A percentile compares a stretch with the other conserved stretches of the same genome.
Evolutionary conservation across 2,888 invertebrate species (phyloP).

Genomic region (Eurytoma californica): DNA sequence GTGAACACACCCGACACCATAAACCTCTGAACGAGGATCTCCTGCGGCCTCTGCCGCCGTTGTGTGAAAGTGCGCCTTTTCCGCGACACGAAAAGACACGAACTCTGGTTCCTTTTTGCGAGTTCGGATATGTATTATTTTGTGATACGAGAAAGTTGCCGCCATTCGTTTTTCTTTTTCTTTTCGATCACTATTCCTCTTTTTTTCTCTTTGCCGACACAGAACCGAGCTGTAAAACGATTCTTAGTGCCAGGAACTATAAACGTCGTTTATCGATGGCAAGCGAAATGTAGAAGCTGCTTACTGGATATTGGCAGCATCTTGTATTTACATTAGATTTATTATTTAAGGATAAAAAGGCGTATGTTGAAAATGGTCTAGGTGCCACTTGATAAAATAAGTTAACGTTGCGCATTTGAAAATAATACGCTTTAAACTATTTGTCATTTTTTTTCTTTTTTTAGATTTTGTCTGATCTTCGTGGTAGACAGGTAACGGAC

Average conservation of each 20-base stretch:
- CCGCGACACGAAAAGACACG: neutral
- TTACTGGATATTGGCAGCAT: conserved; percentile 20
- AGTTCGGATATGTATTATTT: conserved; percentile 47
- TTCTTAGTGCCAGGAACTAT: conserved; percentile 14
- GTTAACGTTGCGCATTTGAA: neutral
- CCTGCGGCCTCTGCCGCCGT: neutral
- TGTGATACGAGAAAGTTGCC: conserved; percentile 46
- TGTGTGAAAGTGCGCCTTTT: conserved; percentile 18
- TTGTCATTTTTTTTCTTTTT: neutral
- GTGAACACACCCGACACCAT: conserved; percentile 71
- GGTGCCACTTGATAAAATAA: conserved; percentile 16
- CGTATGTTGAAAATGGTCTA: conserved; percentile 19
- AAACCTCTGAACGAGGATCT: conserved; percentile 65
- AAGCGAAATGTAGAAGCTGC: conserved; percentile 25
- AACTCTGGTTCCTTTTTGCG: conserved; percentile 38
- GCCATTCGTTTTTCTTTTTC: conserved; percentile 29
- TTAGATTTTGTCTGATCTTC: neutral
- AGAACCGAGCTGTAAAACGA: conserved; percentile 38
- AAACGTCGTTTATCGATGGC: conserved; percentile 14
- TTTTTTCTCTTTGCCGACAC: conserved; percentile 16
- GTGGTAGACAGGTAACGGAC: conserved; percentile 19
- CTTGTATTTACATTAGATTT: conserved; percentile 25
- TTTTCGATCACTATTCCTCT: conserved; percentile 4
- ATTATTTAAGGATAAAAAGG: conserved; percentile 1
- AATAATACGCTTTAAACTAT: neutral